These are phyloP conservation scores for Ostrea edulis DNA, from an alignment of 1,140 invertebrate species.

Conservation along the genomic window DNA sequence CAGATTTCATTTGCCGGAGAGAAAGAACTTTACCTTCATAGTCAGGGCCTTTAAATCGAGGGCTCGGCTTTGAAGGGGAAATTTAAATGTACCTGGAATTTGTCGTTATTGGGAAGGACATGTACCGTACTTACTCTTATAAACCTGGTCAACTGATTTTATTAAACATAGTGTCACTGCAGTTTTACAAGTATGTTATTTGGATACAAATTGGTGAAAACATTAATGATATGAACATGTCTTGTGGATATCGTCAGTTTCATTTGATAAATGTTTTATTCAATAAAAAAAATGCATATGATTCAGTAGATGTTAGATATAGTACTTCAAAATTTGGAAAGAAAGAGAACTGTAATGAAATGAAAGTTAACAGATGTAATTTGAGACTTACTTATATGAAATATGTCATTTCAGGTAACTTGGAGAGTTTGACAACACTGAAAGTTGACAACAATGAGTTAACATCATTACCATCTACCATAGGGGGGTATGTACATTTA, in stretches of 20 bases:
- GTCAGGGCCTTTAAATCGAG: conserved; percentile 12
- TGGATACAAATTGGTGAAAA: no score
- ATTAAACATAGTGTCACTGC: no score
- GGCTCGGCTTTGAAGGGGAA: background rate
- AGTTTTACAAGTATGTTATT: no score
- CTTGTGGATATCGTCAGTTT: no score
- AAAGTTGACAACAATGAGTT: conserved; percentile 99
- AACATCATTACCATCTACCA: conserved; percentile 90
- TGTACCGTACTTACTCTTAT: background rate
- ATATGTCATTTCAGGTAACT: conserved; percentile 81
- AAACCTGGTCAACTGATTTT: background rate
- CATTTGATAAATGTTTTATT: no score
- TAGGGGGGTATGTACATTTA: conserved; percentile 75
- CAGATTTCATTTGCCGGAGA: background rate
- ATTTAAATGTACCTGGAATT: conserved; percentile 35
- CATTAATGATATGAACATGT: no score
- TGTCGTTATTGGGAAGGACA: conserved; percentile 34
- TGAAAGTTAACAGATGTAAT: no score
- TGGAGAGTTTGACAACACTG: conserved; percentile 95
- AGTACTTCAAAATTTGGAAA: no score
- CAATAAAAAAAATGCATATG: no score
- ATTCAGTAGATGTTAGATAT: no score
- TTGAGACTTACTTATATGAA: background rate
- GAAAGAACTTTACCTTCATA: background rate
- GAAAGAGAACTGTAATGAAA: no score